These are phyloP conservation scores for Trichoplusia ni DNA, from an alignment of 1,140 invertebrate genomes.

Conservation along the genomic window DNA sequence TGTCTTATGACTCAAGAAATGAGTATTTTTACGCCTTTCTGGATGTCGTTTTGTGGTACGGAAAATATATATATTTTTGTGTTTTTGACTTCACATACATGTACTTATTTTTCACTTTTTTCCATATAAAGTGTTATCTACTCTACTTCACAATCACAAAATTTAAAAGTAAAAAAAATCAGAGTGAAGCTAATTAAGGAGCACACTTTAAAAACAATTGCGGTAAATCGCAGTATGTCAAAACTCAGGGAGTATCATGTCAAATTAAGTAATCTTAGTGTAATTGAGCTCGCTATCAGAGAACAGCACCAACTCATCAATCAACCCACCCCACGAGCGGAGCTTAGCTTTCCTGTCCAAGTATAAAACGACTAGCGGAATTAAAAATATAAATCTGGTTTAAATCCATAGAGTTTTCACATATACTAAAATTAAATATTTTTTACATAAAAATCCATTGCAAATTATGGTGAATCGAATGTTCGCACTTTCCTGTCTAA, in stretches of 20 bases:
- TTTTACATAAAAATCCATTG: no score
- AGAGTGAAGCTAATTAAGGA: conserved; percentile 6
- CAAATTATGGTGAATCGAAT: no score
- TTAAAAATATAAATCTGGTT: background rate
- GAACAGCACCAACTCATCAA: conserved; percentile 69
- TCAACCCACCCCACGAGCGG: conserved; percentile 56
- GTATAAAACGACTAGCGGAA: conserved; percentile 37
- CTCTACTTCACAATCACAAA: background rate
- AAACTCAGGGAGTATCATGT: conserved; percentile 65
- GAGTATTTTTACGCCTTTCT: no score
- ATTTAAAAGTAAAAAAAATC: background rate
- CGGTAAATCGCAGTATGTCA: conserved; percentile 41
- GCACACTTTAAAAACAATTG: conserved; percentile 31
- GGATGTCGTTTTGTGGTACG: no score
- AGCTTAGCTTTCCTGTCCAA: conserved; percentile 27
- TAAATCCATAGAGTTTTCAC: no score
- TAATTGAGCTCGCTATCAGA: conserved; percentile 68
- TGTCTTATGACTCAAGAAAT: no score
- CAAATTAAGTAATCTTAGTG: conserved; percentile 75
- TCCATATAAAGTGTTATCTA: no score
- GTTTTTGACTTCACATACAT: no score
- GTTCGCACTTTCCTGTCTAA: no score
- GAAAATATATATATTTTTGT: no score
- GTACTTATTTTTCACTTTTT: no score
- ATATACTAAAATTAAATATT: no score